Evolutionary conservation across 2,888 invertebrate species (phyloP).

Genomic region (Idaea dimidiata): DNA sequence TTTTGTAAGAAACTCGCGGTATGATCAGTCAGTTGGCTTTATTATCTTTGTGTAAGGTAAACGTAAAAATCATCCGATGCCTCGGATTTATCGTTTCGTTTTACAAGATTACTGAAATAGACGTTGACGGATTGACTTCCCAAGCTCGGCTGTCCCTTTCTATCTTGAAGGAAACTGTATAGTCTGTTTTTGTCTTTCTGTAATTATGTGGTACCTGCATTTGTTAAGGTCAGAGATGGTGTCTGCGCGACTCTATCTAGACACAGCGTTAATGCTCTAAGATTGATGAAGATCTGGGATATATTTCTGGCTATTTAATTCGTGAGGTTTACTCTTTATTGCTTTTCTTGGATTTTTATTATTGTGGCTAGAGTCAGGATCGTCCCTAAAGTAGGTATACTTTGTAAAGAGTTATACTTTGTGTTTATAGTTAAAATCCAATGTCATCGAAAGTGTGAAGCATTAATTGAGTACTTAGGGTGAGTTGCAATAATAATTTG

Average conservation of each 20-base stretch:
- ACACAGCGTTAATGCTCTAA: constrained; percentile 63
- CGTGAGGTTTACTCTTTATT: neutral
- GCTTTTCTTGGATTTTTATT: neutral
- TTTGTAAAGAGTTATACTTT: too few relatives aligned
- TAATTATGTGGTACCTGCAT: constrained; percentile 76
- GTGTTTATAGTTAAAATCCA: too few relatives aligned
- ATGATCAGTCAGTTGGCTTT: too few relatives aligned
- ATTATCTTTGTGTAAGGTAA: too few relatives aligned
- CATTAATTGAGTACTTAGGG: neutral
- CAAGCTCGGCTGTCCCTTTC: constrained; percentile 43
- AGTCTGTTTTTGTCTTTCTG: constrained; percentile 40
- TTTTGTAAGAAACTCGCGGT: too few relatives aligned
- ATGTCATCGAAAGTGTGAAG: too few relatives aligned
- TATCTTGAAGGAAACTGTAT: constrained; percentile 28
- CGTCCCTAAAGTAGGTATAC: too few relatives aligned
- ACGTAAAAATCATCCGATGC: constrained; percentile 64
- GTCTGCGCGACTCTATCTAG: constrained; percentile 62
- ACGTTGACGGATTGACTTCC: constrained; percentile 76
- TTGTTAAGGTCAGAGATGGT: constrained; percentile 69
- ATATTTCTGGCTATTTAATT: constrained; percentile 15
- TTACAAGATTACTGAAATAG: constrained; percentile 73
- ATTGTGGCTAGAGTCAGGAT: neutral
- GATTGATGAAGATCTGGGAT: constrained; percentile 60
- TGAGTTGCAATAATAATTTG: too few relatives aligned
- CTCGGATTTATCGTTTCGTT: constrained; percentile 70